Percentiles rank a stretch among this genome's conserved stretches.
These are phyloP conservation scores for Polypedilum vanderplanki DNA, from an alignment of 1,140 invertebrate genomes.

Conservation along the genomic window DNA sequence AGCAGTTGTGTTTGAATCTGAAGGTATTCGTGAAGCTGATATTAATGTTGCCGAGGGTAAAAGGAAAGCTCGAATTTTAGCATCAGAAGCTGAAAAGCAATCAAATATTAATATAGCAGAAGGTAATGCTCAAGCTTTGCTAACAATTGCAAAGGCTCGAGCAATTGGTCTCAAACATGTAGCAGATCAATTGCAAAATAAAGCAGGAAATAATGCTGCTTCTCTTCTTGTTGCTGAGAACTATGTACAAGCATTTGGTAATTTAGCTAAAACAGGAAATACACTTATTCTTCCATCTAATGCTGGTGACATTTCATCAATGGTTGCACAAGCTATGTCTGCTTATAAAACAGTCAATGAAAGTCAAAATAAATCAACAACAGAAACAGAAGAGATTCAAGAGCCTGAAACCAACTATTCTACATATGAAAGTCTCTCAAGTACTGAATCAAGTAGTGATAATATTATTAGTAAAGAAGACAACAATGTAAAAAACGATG, in stretches of 20 bases:
- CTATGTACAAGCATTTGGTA: slow-evolving; percentile 88
- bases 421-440: no score
- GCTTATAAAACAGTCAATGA: slow-evolving; percentile 37
- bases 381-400: no score
- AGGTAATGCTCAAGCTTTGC: slow-evolving; percentile 80
- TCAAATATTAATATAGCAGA: slow-evolving; percentile 81
- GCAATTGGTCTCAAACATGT: slow-evolving; percentile 70
- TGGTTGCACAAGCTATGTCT: slow-evolving; percentile 72
- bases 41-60: slow-evolving; percentile 98
- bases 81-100: slow-evolving; percentile 84
- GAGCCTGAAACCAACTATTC: no score
- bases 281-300: slow-evolving; percentile 91
- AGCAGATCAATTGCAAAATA: slow-evolving; percentile 55
- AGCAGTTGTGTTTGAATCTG: slow-evolving; percentile 94
- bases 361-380: neutral
- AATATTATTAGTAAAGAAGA: no score
- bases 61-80: slow-evolving; percentile 81
- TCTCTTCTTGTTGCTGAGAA: slow-evolving; percentile 89
- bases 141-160: slow-evolving; percentile 77
- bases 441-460: no score
- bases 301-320: slow-evolving; percentile 72
- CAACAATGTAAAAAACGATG: no score
- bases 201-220: slow-evolving; percentile 77
- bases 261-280: slow-evolving; percentile 88
- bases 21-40: slow-evolving; percentile 88